A percentile compares a stretch with the other conserved stretches of the same genome.
Conservation (phyloP, 2,797 vertebrate genomes). For the Naso thynnoides region DNA sequence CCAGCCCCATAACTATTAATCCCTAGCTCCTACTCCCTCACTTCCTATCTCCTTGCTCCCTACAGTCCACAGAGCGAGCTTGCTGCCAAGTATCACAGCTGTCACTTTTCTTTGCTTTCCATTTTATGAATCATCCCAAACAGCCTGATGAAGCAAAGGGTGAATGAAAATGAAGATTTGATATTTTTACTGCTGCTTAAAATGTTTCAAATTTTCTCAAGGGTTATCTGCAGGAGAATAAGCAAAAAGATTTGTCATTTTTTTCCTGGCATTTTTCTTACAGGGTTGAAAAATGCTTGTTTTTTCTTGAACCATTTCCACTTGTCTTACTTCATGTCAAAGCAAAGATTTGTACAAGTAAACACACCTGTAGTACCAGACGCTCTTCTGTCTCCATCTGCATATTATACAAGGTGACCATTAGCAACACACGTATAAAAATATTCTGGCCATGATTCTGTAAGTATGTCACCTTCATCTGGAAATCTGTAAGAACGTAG, state of each 20-base stretch:
- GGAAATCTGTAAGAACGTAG: slow-evolving; percentile 32
- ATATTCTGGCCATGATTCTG: slow-evolving; percentile 25
- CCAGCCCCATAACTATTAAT: slow-evolving; percentile 70
- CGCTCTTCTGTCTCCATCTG: slow-evolving; percentile 16
- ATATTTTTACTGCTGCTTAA: slow-evolving; percentile 42
- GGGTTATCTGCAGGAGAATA: slow-evolving; percentile 48
- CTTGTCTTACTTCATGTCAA: not conserved
- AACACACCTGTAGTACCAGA: slow-evolving; percentile 32
- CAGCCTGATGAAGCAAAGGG: slow-evolving; percentile 58
- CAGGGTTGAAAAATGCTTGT: too few species aligned
- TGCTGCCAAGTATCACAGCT: slow-evolving; percentile 74
- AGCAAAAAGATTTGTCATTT: not conserved
- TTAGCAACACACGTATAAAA: slow-evolving; percentile 22
- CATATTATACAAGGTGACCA: slow-evolving; percentile 37
- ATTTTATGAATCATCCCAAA: slow-evolving; percentile 67
- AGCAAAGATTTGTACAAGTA: not conserved
- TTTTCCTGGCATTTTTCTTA: not conserved
- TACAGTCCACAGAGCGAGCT: slow-evolving; percentile 36
- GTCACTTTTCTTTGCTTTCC: slow-evolving; percentile 72
- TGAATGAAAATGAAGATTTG: slow-evolving; percentile 58
- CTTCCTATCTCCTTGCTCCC: slow-evolving; percentile 63
- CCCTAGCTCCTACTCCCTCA: slow-evolving; percentile 67
- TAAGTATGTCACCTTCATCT: slow-evolving; percentile 57
- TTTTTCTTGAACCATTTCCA: slow-evolving; percentile 4
- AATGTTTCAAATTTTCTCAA: slow-evolving; percentile 39